Conservation (phyloP, 2,797 vertebrate genomes). For the Danio aesculapii region DNA sequence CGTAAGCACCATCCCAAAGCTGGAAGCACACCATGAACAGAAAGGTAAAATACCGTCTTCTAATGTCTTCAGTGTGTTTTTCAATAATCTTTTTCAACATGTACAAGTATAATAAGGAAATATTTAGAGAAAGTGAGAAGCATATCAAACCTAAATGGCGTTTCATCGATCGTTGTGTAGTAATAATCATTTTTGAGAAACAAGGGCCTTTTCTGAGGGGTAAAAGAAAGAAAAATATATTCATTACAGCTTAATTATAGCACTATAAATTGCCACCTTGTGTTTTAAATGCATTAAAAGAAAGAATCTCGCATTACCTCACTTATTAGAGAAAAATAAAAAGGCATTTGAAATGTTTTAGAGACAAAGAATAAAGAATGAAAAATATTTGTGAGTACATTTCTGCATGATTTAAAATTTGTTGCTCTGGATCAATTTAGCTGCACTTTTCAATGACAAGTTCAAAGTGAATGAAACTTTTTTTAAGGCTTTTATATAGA, state of each 20-base stretch:
- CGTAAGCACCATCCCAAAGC: constrained; percentile 91
- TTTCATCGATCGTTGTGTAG: constrained; percentile 91
- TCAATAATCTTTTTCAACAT: not conserved
- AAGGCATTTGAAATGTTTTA: too few species aligned
- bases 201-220: constrained; percentile 87
- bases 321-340: not conserved
- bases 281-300: not conserved
- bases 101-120: not conserved
- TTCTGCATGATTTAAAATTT: too few species aligned
- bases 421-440: too few species aligned
- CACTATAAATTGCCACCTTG: not conserved
- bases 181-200: constrained; percentile 93
- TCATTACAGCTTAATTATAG: not conserved
- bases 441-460: too few species aligned
- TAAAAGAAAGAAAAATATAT: constrained; percentile 25
- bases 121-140: not conserved
- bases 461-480: too few species aligned
- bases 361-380: too few species aligned
- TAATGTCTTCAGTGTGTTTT: not conserved
- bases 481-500: too few species aligned
- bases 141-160: constrained; percentile 90
- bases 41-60: not conserved
- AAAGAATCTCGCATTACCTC: not conserved
- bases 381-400: too few species aligned
- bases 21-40: constrained; percentile 65